Conservation (phyloP, 2,113 vertebrate species). For the Semnornis frantzii region DNA sequence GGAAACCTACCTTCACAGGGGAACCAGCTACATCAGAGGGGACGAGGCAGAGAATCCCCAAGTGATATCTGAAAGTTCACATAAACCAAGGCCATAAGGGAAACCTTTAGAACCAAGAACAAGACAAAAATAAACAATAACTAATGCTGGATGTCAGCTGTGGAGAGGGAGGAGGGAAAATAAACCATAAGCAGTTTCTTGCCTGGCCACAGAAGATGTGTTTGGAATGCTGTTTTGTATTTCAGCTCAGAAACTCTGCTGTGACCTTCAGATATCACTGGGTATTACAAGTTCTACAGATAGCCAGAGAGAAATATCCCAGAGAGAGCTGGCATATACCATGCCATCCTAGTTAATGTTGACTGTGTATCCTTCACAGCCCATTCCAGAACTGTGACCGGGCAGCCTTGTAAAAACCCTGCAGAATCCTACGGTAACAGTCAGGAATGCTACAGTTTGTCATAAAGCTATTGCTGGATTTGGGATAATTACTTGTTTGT, state of each 20-base stretch:
- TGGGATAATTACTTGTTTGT: conserved; percentile 44
- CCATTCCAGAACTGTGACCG: neutral
- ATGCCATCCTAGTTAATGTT: conserved; percentile 24
- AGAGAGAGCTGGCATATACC: conserved; percentile 19
- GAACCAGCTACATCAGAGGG: conserved; percentile 59
- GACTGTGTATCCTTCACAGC: neutral
- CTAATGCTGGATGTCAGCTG: conserved; percentile 60
- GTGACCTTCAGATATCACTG: conserved; percentile 67
- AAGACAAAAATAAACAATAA: conserved; percentile 71
- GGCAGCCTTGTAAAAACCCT: conserved; percentile 12
- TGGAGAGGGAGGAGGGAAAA: conserved; percentile 43
- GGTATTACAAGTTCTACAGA: conserved; percentile 49
- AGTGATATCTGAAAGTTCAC: conserved; percentile 62
- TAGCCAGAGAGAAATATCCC: conserved; percentile 52
- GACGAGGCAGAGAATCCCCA: conserved; percentile 13
- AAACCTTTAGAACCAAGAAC: conserved; percentile 67
- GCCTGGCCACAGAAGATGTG: conserved; percentile 56
- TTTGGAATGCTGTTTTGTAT: conserved; percentile 66
- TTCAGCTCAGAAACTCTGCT: conserved; percentile 60
- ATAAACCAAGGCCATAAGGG: conserved; percentile 21
- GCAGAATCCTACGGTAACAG: neutral
- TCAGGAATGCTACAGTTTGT: conserved; percentile 12
- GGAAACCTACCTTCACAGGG: conserved; percentile 74
- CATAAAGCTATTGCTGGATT: conserved; percentile 26
- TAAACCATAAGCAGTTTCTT: conserved; percentile 64